These are phyloP conservation scores for Crenichthys baileyi DNA, from an alignment of 2,797 vertebrate species.

Conservation along the genomic window DNA sequence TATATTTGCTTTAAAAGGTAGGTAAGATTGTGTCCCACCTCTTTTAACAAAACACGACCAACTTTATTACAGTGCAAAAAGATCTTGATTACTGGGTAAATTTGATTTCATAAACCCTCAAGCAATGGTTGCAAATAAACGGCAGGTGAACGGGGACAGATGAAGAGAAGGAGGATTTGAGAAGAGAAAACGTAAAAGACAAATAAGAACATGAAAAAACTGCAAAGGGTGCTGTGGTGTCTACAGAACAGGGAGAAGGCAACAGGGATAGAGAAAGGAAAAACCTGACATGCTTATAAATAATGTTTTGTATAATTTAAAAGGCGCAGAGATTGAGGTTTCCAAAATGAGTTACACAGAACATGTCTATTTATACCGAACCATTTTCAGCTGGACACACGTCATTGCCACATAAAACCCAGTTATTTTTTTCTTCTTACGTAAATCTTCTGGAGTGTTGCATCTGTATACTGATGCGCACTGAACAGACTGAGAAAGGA, in stretches of 20 bases:
- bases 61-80: constrained; percentile 14
- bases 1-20: no score
- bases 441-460: constrained; percentile 33
- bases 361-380: constrained; percentile 42
- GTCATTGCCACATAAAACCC: constrained; percentile 27
- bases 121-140: constrained; percentile 55
- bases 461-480: constrained; percentile 22
- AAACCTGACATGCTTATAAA: constrained; percentile 34
- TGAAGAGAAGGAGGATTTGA: constrained; percentile 13
- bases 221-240: constrained; percentile 16
- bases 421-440: constrained; percentile 16
- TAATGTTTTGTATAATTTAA: constrained; percentile 53
- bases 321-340: constrained; percentile 30
- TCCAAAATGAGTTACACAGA: constrained; percentile 24
- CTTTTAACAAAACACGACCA: constrained; percentile 5
- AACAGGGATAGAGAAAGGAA: constrained; percentile 19
- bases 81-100: constrained; percentile 67
- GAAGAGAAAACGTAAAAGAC: constrained; percentile 30
- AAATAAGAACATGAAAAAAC: constrained; percentile 35
- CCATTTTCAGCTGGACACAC: constrained; percentile 34
- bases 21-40: no score
- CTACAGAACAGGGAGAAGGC: constrained; percentile 5
- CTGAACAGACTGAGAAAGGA: neutral
- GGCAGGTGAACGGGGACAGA: constrained; percentile 26
- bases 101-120: constrained; percentile 56